Evolutionary conservation across 2,113 vertebrate genomes (phyloP).

Genomic region (Papio anubis): DNA sequence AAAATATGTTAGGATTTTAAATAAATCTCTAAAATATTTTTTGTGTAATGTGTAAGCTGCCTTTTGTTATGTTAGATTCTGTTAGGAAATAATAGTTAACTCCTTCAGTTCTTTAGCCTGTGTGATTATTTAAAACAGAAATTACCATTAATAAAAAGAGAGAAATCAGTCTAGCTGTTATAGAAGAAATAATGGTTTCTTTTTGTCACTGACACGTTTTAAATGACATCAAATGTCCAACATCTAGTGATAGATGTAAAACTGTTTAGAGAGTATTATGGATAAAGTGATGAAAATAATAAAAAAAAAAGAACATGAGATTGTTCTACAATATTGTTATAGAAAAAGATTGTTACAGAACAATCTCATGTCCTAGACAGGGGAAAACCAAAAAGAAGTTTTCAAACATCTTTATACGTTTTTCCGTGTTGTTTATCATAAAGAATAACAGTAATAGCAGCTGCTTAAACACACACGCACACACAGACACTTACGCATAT

Average conservation of each 20-base stretch:
- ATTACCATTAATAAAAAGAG: neutral
- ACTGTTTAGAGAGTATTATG: neutral
- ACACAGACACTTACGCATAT: neutral
- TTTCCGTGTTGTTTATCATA: neutral
- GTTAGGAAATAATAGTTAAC: neutral
- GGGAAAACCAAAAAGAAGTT: neutral
- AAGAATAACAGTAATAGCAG: neutral
- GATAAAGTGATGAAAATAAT: neutral
- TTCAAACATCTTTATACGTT: neutral
- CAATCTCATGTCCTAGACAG: neutral
- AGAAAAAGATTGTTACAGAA: neutral
- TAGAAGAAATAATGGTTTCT: neutral
- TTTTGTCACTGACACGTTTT: neutral
- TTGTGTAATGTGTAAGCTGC: neutral
- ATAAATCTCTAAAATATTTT: neutral
- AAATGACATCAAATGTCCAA: neutral
- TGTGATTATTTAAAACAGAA: constrained; percentile 3
- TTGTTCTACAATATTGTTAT: neutral
- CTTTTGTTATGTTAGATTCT: neutral
- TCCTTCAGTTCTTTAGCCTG: neutral
- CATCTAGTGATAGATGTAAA: neutral
- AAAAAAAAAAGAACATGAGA: neutral
- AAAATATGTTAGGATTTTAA: neutral
- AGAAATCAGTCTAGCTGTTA: neutral
- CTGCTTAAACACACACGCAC: neutral